Conservation (phyloP, 1,140 invertebrate species). For the Papilio aristodemus region DNA sequence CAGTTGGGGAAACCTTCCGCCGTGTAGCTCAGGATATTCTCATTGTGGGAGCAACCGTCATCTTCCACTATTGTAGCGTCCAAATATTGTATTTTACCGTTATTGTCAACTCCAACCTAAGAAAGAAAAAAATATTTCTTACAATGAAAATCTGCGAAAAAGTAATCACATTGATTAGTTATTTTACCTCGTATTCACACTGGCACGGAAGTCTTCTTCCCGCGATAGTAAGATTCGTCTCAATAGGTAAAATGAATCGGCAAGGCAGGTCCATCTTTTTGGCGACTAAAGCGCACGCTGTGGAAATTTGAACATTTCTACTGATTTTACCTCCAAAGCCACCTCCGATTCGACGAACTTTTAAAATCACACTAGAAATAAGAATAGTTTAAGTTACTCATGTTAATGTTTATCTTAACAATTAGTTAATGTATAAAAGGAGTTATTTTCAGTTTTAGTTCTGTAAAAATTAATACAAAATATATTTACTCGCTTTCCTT, state of each 20-base stretch:
- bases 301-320: slow-evolving; percentile 79
- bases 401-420: too few relatives aligned
- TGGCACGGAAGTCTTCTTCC: slow-evolving; percentile 83
- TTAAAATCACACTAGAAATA: slow-evolving; percentile 82
- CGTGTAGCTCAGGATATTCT: slow-evolving; percentile 65
- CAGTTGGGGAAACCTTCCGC: slow-evolving; percentile 80
- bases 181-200: slow-evolving; percentile 77
- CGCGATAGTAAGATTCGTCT: slow-evolving; percentile 84
- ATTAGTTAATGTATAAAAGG: too few relatives aligned
- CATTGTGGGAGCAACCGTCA: slow-evolving; percentile 82
- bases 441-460: slow-evolving; percentile 20
- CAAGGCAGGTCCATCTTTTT: slow-evolving; percentile 83
- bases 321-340: slow-evolving; percentile 86
- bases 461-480: background rate
- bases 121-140: slow-evolving; percentile 22
- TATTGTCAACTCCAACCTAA: slow-evolving; percentile 82
- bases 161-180: too few relatives aligned
- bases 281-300: slow-evolving; percentile 84
- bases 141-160: too few relatives aligned
- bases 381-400: too few relatives aligned
- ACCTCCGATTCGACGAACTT: slow-evolving; percentile 85
- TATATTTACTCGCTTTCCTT: slow-evolving; percentile 65
- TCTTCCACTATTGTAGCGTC: slow-evolving; percentile 83
- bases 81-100: slow-evolving; percentile 85
- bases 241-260: slow-evolving; percentile 83